Conservation (phyloP, 2,888 invertebrate genomes). For the Tetrapedia diversipes region DNA sequence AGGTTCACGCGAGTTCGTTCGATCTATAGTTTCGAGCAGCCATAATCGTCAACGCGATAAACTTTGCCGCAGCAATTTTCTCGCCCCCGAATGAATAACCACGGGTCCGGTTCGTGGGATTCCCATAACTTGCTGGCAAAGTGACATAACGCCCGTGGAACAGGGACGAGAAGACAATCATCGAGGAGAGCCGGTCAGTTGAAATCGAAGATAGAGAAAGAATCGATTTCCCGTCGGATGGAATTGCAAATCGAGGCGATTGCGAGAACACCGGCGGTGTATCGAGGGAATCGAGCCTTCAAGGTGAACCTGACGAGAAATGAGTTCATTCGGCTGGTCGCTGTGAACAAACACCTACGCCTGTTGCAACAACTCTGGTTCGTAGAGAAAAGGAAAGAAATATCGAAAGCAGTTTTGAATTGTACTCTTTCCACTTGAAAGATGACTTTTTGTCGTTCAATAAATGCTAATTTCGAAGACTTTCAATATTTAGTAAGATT, state of each 20-base stretch:
- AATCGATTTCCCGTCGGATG: slow-evolving; percentile 48
- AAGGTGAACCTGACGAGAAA: slow-evolving; percentile 49
- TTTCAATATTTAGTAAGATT: no score
- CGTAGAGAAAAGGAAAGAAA: no score
- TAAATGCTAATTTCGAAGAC: no score
- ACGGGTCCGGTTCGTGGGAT: slow-evolving; percentile 26
- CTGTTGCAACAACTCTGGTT: slow-evolving; percentile 36
- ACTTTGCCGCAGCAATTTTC: slow-evolving; percentile 16
- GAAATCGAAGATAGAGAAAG: slow-evolving; percentile 53
- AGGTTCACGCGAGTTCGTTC: background rate
- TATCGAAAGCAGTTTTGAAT: no score
- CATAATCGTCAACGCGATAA: background rate
- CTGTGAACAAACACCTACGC: slow-evolving; percentile 57
- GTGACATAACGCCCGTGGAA: slow-evolving; percentile 41
- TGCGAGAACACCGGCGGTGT: slow-evolving; percentile 53
- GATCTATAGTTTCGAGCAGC: background rate
- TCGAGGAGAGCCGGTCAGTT: slow-evolving; percentile 37
- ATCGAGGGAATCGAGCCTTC: slow-evolving; percentile 49
- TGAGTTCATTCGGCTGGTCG: slow-evolving; percentile 46
- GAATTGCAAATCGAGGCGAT: slow-evolving; percentile 65
- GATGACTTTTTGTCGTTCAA: no score
- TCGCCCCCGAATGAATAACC: slow-evolving; percentile 20
- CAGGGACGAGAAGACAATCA: slow-evolving; percentile 47
- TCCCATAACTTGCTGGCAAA: slow-evolving; percentile 40
- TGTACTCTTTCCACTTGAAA: no score